Conservation (phyloP, 1,140 invertebrate genomes). For the Ceratitis capitata region DNA sequence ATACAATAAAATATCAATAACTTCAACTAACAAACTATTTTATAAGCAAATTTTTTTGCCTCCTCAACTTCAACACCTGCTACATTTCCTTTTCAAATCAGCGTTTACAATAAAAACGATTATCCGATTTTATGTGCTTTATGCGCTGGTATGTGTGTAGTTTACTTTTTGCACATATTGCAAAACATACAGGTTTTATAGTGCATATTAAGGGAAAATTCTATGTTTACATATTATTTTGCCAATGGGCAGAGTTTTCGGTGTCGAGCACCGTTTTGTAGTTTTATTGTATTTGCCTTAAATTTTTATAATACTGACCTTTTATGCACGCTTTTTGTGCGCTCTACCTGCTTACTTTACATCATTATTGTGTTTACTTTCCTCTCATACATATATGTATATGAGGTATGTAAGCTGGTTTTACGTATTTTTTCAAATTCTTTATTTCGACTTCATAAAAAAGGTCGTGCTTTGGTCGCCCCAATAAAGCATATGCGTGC, state of each 20-base stretch:
- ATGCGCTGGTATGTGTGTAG: background rate
- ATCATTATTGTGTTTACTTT: background rate
- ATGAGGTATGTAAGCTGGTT: too few species aligned
- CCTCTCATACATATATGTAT: background rate
- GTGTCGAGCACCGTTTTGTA: background rate
- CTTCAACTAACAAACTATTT: too few species aligned
- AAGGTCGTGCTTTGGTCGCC: background rate
- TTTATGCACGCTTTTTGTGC: background rate
- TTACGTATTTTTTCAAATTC: background rate
- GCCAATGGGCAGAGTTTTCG: background rate
- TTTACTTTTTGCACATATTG: background rate
- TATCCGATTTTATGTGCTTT: background rate
- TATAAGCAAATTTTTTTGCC: too few species aligned
- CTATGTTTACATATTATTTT: background rate
- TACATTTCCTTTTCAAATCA: constrained; percentile 10
- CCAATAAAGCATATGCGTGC: constrained; percentile 16
- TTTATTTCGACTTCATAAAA: background rate
- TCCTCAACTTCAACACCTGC: background rate
- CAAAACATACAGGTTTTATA: background rate
- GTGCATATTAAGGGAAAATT: background rate
- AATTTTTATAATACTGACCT: background rate
- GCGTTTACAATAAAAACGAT: background rate
- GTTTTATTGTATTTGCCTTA: background rate
- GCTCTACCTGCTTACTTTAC: background rate
- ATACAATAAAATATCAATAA: too few species aligned